A percentile compares a stretch with the other conserved stretches of the same genome.
phyloP scores from a whole-genome alignment of 2,888 invertebrate species.

The Epinotia nisella region DNA sequence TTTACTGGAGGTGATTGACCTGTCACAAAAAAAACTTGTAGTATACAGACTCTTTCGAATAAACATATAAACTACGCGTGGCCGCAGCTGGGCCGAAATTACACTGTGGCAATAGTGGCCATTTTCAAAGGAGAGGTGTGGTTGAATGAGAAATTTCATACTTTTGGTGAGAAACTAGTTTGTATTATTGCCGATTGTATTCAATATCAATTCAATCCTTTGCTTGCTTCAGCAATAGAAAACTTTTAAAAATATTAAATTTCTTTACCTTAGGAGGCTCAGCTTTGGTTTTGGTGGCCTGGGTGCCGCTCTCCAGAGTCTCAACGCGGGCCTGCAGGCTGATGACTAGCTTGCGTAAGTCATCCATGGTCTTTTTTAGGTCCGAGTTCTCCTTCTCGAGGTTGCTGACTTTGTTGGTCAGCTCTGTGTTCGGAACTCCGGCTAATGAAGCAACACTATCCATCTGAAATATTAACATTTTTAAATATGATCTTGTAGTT shows the following conservation, averaged over 20 bases:
- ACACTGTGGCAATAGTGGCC: too few species aligned
- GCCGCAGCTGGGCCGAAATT: too few species aligned
- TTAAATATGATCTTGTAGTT: neutral
- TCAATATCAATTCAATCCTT: neutral
- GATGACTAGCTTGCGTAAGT: slow-evolving; percentile 76
- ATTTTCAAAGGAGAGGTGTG: too few species aligned
- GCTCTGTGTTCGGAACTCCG: slow-evolving; percentile 83
- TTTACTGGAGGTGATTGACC: too few species aligned
- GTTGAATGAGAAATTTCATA: neutral
- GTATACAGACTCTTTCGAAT: too few species aligned
- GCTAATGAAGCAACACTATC: slow-evolving; percentile 86
- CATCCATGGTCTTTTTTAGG: slow-evolving; percentile 77
- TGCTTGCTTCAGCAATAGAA: neutral
- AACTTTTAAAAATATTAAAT: neutral
- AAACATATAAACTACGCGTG: too few species aligned
- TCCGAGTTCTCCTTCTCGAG: slow-evolving; percentile 86
- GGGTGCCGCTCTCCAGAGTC: slow-evolving; percentile 64
- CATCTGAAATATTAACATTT: slow-evolving; percentile 80
- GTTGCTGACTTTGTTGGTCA: slow-evolving; percentile 80
- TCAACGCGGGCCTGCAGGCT: slow-evolving; percentile 79
- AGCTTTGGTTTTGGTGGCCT: slow-evolving; percentile 51
- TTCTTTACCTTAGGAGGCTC: slow-evolving; percentile 59
- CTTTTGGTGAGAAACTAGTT: neutral
- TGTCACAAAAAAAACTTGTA: too few species aligned
- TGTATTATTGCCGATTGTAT: neutral